Percentiles rank a stretch among this genome's conserved stretches.
These are phyloP conservation scores for Limnothrissa miodon DNA, from an alignment of 2,113 vertebrate genomes.

Conservation along the genomic window DNA sequence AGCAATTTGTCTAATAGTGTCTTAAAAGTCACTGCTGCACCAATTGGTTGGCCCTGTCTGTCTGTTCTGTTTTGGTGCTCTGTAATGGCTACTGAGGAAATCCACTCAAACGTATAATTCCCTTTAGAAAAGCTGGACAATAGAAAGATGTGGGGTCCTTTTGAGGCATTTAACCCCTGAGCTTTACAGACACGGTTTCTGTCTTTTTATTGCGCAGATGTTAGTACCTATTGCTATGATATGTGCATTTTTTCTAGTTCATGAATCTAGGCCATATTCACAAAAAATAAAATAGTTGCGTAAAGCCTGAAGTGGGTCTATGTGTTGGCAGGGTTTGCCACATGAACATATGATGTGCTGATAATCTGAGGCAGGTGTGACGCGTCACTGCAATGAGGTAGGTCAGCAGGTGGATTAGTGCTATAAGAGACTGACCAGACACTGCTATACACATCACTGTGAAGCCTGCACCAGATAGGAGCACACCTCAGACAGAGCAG, in stretches of 20 bases:
- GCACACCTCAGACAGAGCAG: neutral
- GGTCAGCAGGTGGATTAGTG: slow-evolving; percentile 57
- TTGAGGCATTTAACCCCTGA: neutral
- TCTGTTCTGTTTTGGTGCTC: neutral
- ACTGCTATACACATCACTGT: neutral
- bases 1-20: neutral
- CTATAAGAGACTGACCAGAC: slow-evolving; percentile 27
- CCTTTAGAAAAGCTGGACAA: neutral
- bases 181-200: neutral
- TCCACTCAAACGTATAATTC: neutral
- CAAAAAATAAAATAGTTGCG: too few relatives aligned
- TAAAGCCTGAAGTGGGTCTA: neutral
- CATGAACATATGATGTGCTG: slow-evolving; percentile 35
- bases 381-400: slow-evolving; percentile 49
- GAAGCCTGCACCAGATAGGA: neutral
- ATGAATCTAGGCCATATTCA: too few relatives aligned
- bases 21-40: neutral
- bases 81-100: neutral
- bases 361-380: slow-evolving; percentile 55
- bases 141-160: neutral
- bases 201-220: neutral
- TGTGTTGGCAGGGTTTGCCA: neutral
- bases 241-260: neutral
- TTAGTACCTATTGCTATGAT: neutral
- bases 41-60: neutral